Evolutionary conservation across 2,888 invertebrate genomes (phyloP), one percentile per base, ranked within the genome.

Genomic region (Blomia tropicalis): DNA sequence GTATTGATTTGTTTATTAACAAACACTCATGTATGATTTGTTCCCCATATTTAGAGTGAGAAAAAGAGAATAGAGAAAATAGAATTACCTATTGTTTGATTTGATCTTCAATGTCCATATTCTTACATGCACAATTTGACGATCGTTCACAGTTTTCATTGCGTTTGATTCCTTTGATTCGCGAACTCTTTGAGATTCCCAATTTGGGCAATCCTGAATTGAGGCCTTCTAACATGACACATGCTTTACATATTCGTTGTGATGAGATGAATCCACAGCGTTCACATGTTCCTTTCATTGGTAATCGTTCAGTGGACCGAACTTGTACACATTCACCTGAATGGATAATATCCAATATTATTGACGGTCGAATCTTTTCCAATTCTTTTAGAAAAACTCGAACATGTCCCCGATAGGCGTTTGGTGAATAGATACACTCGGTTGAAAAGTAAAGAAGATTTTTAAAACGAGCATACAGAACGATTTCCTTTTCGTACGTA

Each of bases 401-500:
- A 0, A 90, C 91, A 74, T 92, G 84, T 0, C 92, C 92, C 70
- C 93, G 69, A 66, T 95, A 95, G 0, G 98, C 95, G 77, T 98
- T 92, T 0, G 98, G 98, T 1, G 96, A 90, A 77, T 95, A 98
- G 56, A 92, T 83, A 76, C 98, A 98, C 75, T 99, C 98, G 0
- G 98, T 98, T 1, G 95, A 95, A 75, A 98, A 99, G 73, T 98
- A 98, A 7, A 95, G 84, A 30, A 98, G 76, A 71, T 88, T 87
- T 73, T 90, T 89, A 73, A 88, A 95, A 73, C 96, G 89, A 0
- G 98, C 96, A 76, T 98, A 95, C 90, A 95, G 91, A 0, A 96
- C 98, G 71, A 98, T 98, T 77, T 98, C 98, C 72, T 96, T 96
- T 74, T 98, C 98, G 73, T 95, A 98, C 0, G 91, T 84, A 73